These are phyloP conservation scores for Muscidifurax raptorellus DNA, from an alignment of 1,140 invertebrate genomes.

Conservation along the genomic window DNA sequence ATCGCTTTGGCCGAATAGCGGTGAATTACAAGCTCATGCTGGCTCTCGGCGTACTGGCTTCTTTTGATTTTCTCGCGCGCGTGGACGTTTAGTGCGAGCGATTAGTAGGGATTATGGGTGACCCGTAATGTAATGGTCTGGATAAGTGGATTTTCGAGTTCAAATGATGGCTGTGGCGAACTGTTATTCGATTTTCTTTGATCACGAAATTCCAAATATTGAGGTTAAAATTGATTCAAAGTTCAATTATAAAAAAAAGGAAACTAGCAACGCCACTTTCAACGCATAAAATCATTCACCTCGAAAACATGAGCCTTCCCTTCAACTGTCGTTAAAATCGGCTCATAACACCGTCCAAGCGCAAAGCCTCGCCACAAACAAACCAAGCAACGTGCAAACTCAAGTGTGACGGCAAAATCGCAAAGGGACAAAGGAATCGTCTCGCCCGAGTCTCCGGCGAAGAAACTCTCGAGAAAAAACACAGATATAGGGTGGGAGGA, in stretches of 20 bases:
- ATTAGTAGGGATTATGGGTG: background rate
- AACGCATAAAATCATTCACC: too few species aligned
- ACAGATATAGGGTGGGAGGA: background rate
- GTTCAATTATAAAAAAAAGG: too few species aligned
- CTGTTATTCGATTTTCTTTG: background rate
- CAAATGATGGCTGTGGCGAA: background rate
- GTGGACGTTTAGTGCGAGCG: background rate
- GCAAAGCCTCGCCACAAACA: background rate
- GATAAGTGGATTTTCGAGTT: background rate
- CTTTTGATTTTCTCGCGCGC: background rate
- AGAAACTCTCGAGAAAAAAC: background rate
- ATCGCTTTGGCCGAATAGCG: constrained; percentile 13
- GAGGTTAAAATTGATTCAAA: too few species aligned
- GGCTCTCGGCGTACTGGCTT: background rate
- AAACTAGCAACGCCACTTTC: too few species aligned
- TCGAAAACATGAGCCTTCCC: too few species aligned
- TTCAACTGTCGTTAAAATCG: constrained; percentile 17
- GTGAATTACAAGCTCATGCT: constrained; percentile 13
- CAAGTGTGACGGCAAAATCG: background rate
- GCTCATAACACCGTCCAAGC: background rate
- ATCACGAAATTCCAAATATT: too few species aligned
- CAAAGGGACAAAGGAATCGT: background rate
- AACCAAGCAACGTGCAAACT: constrained; percentile 2
- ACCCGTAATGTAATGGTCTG: background rate
- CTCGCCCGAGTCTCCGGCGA: background rate